These are phyloP conservation scores for Cydia pomonella DNA, from an alignment of 1,140 invertebrate genomes.

Conservation along the genomic window DNA sequence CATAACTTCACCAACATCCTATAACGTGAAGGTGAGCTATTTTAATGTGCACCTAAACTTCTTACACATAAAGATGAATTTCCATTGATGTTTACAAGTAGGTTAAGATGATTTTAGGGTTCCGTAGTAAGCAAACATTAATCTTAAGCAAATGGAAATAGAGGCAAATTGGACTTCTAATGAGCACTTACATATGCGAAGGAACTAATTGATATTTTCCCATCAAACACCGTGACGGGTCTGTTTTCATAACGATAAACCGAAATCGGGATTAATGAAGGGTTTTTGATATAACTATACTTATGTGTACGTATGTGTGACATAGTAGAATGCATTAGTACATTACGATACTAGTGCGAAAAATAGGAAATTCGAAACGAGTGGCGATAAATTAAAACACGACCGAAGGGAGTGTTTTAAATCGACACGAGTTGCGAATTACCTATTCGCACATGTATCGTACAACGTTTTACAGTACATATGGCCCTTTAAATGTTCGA, in stretches of 20 bases:
- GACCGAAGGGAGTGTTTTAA: no score
- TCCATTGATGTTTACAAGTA: background rate
- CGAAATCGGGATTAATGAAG: conserved; percentile 1
- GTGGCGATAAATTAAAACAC: no score
- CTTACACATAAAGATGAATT: background rate
- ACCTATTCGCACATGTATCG: no score
- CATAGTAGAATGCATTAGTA: no score
- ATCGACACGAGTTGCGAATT: no score
- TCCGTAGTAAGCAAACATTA: conserved; percentile 5
- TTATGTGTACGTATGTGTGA: no score
- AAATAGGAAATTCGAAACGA: no score
- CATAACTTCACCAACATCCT: background rate
- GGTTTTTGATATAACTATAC: no score
- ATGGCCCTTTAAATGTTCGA: no score
- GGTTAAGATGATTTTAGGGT: background rate
- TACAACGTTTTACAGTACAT: no score
- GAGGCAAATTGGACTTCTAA: conserved; percentile 25
- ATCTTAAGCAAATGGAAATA: conserved; percentile 21
- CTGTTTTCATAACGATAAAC: conserved; percentile 5
- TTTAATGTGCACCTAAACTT: background rate
- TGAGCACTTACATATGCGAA: conserved; percentile 16
- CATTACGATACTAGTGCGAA: no score
- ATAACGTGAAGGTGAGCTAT: background rate
- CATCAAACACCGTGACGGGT: conserved; percentile 5
- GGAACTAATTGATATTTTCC: conserved; percentile 26